Evolutionary conservation across 2,797 vertebrate genomes (phyloP).

Genomic region (Nothura maculosa): DNA sequence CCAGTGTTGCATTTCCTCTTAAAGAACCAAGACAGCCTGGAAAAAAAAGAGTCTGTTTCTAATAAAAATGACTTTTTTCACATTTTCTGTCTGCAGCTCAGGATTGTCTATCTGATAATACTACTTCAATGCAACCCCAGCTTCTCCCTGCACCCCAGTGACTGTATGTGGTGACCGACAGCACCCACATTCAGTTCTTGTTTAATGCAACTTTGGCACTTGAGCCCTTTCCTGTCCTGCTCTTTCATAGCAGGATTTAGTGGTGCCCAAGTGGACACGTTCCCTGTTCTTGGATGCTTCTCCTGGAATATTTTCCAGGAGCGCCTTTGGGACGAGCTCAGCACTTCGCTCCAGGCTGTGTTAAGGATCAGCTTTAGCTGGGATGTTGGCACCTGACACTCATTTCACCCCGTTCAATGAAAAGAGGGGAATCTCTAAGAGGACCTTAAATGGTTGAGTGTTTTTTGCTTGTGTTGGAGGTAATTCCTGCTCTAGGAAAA

Average conservation of each 20-base stretch:
- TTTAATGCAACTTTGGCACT: rapidly evolving
- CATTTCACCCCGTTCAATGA: background rate
- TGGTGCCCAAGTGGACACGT: background rate
- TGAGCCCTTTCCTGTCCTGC: rapidly evolving
- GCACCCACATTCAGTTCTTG: rapidly evolving
- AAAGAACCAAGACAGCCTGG: background rate
- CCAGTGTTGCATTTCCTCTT: background rate
- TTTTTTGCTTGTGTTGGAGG: background rate
- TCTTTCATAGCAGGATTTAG: rapidly evolving
- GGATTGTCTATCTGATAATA: background rate
- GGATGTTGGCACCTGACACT: background rate
- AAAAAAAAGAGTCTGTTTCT: background rate
- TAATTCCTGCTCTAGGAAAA: background rate
- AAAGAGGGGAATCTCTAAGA: rapidly evolving
- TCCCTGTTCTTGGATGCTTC: background rate
- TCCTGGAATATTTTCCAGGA: background rate
- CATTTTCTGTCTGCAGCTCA: constrained; percentile 1
- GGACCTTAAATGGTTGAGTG: background rate
- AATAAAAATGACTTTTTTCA: background rate
- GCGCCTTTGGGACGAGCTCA: background rate
- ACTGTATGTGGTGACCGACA: too few relatives aligned
- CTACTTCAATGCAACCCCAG: rapidly evolving
- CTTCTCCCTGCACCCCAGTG: background rate
- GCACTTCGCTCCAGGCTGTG: rapidly evolving
- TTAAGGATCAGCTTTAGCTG: background rate